Percentiles rank a stretch among this genome's conserved stretches.
Conservation (phyloP, 2,113 vertebrate species). For the Hymenochirus boettgeri region DNA sequence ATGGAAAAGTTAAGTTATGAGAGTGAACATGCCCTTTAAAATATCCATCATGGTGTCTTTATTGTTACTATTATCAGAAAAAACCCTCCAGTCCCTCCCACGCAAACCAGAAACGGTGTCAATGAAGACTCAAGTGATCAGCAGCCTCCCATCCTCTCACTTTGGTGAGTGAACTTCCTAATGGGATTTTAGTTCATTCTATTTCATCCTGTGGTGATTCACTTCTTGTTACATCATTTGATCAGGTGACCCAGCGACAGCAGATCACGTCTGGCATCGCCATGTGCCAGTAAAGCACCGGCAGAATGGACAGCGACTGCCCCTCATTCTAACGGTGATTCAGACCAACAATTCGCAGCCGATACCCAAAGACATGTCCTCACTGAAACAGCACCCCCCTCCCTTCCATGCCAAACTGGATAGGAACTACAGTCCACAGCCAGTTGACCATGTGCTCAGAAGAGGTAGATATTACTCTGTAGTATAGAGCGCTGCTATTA, state of each 20-base stretch:
- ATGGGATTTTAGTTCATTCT: too few relatives aligned
- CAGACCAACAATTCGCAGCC: constrained; percentile 1
- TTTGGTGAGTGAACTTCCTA: constrained; percentile 26
- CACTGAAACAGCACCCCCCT: constrained; percentile 43
- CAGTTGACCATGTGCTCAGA: constrained; percentile 22
- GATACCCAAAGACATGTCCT: constrained; percentile 1
- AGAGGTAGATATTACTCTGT: too few relatives aligned
- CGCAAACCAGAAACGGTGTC: constrained; percentile 22
- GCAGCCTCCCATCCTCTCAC: constrained; percentile 24
- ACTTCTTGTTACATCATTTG: too few relatives aligned
- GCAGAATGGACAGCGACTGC: constrained; percentile 23
- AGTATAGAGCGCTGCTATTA: too few relatives aligned
- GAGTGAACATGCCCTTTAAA: too few relatives aligned
- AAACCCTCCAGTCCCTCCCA: background rate
- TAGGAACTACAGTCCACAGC: constrained; percentile 2
- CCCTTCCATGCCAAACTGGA: constrained; percentile 42
- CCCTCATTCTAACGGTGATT: constrained; percentile 28
- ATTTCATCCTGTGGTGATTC: too few relatives aligned
- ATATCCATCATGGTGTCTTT: too few relatives aligned
- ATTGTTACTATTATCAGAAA: constrained; percentile 44
- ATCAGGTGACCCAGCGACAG: constrained; percentile 7
- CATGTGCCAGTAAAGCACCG: constrained; percentile 15
- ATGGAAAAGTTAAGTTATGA: too few relatives aligned
- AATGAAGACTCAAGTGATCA: constrained; percentile 33
- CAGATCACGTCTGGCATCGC: constrained; percentile 19